Evolutionary conservation across 2,888 invertebrate genomes (phyloP), one percentile per base, ranked within the genome.

Genomic region (Pseudanteris insignis): DNA sequence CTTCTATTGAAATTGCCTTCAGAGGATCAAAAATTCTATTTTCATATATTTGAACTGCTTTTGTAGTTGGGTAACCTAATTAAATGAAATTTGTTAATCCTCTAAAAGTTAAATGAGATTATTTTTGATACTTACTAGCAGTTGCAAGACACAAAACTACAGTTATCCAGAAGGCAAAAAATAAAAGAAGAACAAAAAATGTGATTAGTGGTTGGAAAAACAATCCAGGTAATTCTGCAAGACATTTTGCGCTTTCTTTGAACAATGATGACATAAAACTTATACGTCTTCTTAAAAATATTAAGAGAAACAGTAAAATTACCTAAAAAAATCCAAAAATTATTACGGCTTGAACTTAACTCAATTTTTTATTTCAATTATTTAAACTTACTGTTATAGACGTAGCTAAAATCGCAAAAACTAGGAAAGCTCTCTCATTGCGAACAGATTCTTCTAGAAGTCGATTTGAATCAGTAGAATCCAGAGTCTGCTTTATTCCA

Each of bases 71-170:
- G 67, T 80, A 79, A 70, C 80, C 81, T 81, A 44, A 68, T 47
- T 38, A 34, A 3, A 33, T 34, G 24, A 12, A 33, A 36, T 11
- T 6, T 50, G 26, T 9, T 18, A 9, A 10, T 33, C 7, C n/a
- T n/a, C n/a, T n/a, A n/a, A n/a, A n/a, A n/a, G n/a, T n/a, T n/a
- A n/a, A n/a, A n/a, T n/a, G n/a, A n/a, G n/a, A n/a, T n/a, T n/a
- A n/a, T 12, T 2, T 9, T 38, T 9, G 13, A 1, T 85, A 86
- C 81, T 88, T 86, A 84, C 92, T 92, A 6, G 93, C 90, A 15
- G 93, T 93, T n/a, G 90, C 90, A 48, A 94, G 82, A 76, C 89
- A 90, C 14, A 94, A 89, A 76, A 95, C 87, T 44, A 96, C 90
- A 54, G 87, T 82, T 8, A 94, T 84, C 95, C 96, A 96, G 81